These are phyloP conservation scores for Prunella himalayana DNA, from an alignment of 2,113 vertebrate genomes.

Conservation along the genomic window DNA sequence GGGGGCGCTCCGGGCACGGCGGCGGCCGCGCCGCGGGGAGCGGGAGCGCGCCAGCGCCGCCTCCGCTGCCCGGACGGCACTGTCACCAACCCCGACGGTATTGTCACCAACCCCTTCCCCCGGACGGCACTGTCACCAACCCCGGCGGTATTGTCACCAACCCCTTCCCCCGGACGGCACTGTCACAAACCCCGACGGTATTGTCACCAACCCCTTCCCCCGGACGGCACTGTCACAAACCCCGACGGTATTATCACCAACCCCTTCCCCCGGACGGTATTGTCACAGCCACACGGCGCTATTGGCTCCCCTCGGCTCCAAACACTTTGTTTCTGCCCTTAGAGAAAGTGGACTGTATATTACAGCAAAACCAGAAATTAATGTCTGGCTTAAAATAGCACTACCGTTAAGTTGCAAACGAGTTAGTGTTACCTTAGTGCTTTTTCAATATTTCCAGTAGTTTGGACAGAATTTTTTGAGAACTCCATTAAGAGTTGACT, in stretches of 20 bases:
- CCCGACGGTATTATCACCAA: rapidly evolving
- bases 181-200: rapidly evolving
- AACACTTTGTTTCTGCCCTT: neutral
- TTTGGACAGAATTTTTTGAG: neutral
- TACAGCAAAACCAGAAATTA: neutral
- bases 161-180: neutral
- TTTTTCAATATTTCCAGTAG: neutral
- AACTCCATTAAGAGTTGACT: neutral
- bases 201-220: too few species aligned
- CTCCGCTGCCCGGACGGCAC: neutral
- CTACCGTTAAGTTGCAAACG: neutral
- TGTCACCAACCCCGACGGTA: too few species aligned
- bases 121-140: rapidly evolving
- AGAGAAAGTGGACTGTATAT: rapidly evolving
- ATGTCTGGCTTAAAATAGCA: neutral
- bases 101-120: too few species aligned
- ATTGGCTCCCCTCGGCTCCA: neutral
- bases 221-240: rapidly evolving
- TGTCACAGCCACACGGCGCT: rapidly evolving
- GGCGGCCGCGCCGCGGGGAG: neutral
- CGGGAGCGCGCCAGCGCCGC: neutral
- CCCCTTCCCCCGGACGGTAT: too few species aligned
- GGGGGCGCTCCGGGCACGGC: conserved; percentile 12
- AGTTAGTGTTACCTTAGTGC: neutral
- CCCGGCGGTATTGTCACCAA: neutral